Percentiles rank a stretch among this genome's conserved stretches.
phyloP scores from a whole-genome alignment of 2,113 vertebrate species.

The Grammomys dolichurus region DNA sequence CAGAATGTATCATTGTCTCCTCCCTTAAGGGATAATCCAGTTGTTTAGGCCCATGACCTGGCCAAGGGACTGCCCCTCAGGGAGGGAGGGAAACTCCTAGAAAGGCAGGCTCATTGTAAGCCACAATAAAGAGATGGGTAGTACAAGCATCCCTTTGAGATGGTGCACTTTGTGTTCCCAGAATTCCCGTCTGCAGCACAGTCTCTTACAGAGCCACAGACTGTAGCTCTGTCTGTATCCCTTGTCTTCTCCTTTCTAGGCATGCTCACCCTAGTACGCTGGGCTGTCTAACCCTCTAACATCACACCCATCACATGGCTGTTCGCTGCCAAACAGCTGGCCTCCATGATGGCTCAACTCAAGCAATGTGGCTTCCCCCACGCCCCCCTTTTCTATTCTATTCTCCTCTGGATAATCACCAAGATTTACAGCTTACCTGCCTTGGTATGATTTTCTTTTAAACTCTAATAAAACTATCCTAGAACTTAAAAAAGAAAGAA shows the following conservation, averaged over 20 bases:
- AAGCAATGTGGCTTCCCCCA: not conserved
- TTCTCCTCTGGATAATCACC: not conserved
- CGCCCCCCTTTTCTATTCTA: not conserved
- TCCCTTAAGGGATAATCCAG: not conserved
- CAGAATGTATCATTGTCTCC: not conserved
- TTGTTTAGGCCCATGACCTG: too few species aligned
- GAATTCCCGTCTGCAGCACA: not conserved
- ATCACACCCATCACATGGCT: not conserved
- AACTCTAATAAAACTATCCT: not conserved
- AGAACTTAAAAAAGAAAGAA: too few species aligned
- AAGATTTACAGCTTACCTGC: not conserved
- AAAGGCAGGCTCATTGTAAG: not conserved
- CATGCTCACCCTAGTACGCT: not conserved
- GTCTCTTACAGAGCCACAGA: not conserved
- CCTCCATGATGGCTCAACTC: not conserved
- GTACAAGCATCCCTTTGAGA: not conserved
- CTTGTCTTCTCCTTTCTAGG: not conserved
- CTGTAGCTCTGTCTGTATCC: not conserved
- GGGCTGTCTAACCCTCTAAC: not conserved
- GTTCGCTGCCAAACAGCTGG: not conserved
- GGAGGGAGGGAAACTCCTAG: not conserved
- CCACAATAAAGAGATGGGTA: not conserved
- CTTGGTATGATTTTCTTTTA: not conserved
- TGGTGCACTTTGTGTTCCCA: not conserved
- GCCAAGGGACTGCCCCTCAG: too few species aligned